phyloP scores from a whole-genome alignment of 2,888 invertebrate species.

The Tiliacea citrago region DNA sequence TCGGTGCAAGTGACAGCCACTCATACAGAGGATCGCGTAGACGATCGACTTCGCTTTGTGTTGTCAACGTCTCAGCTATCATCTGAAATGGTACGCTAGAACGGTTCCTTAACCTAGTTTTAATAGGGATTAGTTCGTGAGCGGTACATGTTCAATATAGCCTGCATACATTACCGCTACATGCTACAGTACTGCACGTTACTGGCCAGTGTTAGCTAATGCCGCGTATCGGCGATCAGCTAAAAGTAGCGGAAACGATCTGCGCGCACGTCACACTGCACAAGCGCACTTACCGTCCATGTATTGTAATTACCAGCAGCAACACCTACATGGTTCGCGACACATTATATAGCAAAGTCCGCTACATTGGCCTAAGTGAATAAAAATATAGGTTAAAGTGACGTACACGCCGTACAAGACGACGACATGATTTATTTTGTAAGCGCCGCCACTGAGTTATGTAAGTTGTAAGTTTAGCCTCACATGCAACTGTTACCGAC shows the following conservation, averaged over 20 bases:
- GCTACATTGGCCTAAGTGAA: conserved; percentile 8
- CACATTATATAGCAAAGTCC: conserved; percentile 8
- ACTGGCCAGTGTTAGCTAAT: conserved; percentile 26
- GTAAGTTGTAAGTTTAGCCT: conserved; percentile 2
- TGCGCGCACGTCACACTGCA: conserved; percentile 20
- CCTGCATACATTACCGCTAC: conserved; percentile 16
- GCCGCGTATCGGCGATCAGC: conserved; percentile 46
- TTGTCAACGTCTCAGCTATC: not conserved
- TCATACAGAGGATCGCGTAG: conserved; percentile 4
- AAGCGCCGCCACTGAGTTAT: conserved; percentile 2
- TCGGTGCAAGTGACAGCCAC: conserved; percentile 26
- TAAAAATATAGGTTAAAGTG: conserved; percentile 15
- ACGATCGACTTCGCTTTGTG: not conserved
- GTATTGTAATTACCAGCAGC: not conserved
- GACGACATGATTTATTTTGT: conserved; percentile 7
- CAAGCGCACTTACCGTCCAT: not conserved
- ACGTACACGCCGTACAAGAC: not conserved
- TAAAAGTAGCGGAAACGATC: conserved; percentile 36
- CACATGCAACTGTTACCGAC: conserved; percentile 37
- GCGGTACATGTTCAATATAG: conserved; percentile 6
- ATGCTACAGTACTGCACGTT: not conserved
- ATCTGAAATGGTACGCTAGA: not conserved
- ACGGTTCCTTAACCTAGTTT: not conserved
- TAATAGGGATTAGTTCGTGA: not conserved
- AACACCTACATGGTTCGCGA: conserved; percentile 8